phyloP scores from a whole-genome alignment of 2,888 invertebrate species.

The Brachypterus glaber region DNA sequence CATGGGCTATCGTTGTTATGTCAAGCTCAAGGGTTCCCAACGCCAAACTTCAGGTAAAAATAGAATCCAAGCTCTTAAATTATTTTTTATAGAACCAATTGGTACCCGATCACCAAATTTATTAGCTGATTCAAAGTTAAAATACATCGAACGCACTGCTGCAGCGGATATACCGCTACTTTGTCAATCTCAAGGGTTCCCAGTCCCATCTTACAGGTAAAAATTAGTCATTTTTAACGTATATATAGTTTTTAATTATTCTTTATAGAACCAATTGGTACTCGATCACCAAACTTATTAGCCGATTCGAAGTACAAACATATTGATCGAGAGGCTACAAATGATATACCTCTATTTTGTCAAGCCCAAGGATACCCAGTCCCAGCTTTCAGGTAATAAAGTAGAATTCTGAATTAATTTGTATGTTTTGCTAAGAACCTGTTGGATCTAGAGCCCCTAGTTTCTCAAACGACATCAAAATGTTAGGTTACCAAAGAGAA shows the following conservation, averaged over 20 bases:
- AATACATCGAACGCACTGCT: constrained; percentile 24
- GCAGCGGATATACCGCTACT: constrained; percentile 36
- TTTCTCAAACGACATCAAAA: constrained; percentile 56
- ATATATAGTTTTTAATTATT: constrained; percentile 12
- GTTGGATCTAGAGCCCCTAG: constrained; percentile 57
- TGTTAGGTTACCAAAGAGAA: constrained; percentile 40
- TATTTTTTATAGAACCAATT: constrained; percentile 57
- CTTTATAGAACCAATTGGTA: constrained; percentile 39
- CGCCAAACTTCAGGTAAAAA: constrained; percentile 40
- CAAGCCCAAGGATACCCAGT: constrained; percentile 48
- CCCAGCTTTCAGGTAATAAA: constrained; percentile 45
- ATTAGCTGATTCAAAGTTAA: constrained; percentile 34
- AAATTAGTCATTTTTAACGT: no score
- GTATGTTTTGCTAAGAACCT: constrained; percentile 47
- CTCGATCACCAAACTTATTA: constrained; percentile 38
- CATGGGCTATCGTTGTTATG: constrained; percentile 40
- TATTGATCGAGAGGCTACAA: constrained; percentile 21
- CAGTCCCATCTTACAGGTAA: constrained; percentile 44
- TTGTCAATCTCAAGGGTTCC: constrained; percentile 46
- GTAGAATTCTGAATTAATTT: constrained; percentile 57
- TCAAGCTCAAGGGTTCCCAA: constrained; percentile 49
- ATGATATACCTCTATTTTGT: constrained; percentile 37
- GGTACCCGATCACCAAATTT: constrained; percentile 64
- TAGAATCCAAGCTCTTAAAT: background rate
- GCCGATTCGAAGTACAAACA: constrained; percentile 33